Percentiles rank a stretch among this genome's conserved stretches.
phyloP scores from a whole-genome alignment of 2,888 invertebrate genomes.

The Drosophila kokeensis region DNA sequence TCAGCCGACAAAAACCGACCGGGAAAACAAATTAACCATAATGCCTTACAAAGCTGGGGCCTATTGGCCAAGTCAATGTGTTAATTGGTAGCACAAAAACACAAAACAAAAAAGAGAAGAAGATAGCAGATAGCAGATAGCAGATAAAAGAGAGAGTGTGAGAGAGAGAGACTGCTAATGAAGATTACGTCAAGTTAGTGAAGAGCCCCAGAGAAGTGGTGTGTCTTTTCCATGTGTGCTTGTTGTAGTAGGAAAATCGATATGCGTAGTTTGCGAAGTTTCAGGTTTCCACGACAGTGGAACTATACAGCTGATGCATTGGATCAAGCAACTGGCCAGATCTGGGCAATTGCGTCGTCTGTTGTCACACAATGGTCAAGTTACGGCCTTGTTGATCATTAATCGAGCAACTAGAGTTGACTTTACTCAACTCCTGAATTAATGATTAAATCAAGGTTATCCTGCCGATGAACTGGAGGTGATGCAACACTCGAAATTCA shows the following conservation, averaged over 20 bases:
- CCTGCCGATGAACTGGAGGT: constrained; percentile 11
- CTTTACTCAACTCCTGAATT: constrained; percentile 1
- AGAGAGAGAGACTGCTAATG: constrained; percentile 11
- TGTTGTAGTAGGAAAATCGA: background rate
- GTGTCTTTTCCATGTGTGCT: background rate
- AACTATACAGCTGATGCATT: constrained; percentile 11
- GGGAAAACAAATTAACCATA: constrained; percentile 14
- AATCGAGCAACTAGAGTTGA: constrained; percentile 32
- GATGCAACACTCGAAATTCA: background rate
- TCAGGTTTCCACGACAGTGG: background rate
- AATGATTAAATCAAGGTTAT: background rate
- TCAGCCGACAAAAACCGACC: background rate
- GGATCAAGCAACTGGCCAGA: constrained; percentile 31
- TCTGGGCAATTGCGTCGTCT: constrained; percentile 32
- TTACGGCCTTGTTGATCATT: constrained; percentile 29
- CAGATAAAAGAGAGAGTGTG: background rate
- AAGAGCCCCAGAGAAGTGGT: constrained; percentile 4
- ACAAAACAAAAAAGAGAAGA: background rate
- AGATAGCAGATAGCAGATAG: background rate
- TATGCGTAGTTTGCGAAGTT: background rate
- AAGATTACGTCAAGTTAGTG: constrained; percentile 9
- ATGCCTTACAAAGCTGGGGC: constrained; percentile 6
- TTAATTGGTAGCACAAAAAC: constrained; percentile 17
- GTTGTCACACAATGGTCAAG: constrained; percentile 39
- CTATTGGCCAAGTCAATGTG: constrained; percentile 29